Base-by-base conservation (phyloP, 2,888 invertebrate genomes). In the Halictus ligatus region DNA sequence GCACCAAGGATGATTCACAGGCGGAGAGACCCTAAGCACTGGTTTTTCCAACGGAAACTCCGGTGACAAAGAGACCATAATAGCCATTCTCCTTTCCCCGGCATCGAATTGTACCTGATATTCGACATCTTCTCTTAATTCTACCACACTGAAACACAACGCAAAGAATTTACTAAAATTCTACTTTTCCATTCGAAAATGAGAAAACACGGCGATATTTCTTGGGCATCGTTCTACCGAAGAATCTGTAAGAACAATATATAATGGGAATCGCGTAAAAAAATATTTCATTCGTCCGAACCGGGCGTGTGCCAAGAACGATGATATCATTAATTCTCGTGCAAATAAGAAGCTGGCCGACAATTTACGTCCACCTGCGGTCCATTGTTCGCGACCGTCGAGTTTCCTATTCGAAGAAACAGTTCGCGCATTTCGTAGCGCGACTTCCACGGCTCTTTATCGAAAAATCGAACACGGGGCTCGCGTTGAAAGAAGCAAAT, bases 41-140 rank as follows among this genome's bases (percentile, higher is more conserved):
- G 98, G 98, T 93, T 97, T 97, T 90, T 97, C 97, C 93, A 97
- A 96, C 21, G 98, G 98, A 95, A 98, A 98, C 85, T 97, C 97
- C 3, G 96, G 96, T 29, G 97, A 96, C 81, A 98, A 93, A 35
- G 96, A 95, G 40, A 98, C 97, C 93, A 96, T 96, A 87, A 98
- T 95, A 83, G 96, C 96, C 95, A 98, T 96, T 92, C 96, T 96
- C 91, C 96, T 96, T 29, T 96, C 96, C 43, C 97, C 97, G 67
- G 97, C 96, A 64, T 95, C 95, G 92, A 98, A 98, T 91, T 97
- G 96, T 1, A 98, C 96, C 90, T 97, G 96, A 93, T 98, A 98
- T 93, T 98, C 98, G 0, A 96, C 96, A 92, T 97, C 97, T 94
- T 97, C 97, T 73, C 96, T 96, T 2, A 98, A 95, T 96, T 98